phyloP scores from a whole-genome alignment of 2,797 vertebrate species.

The Coendou prehensilis region DNA sequence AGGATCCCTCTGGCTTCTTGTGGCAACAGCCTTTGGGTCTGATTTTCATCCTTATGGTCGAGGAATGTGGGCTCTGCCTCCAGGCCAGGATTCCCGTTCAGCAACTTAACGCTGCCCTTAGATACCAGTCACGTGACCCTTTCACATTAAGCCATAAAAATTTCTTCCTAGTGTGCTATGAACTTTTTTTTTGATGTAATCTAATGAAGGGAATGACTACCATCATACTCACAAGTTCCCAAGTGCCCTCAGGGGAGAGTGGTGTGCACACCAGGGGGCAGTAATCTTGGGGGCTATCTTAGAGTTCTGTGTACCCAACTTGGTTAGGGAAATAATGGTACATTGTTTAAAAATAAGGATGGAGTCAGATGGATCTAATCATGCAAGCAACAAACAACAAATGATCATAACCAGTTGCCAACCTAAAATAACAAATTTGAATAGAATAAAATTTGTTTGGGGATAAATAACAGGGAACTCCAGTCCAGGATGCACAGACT shows the following conservation, averaged over 20 bases:
- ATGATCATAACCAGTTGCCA: background rate
- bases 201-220: background rate
- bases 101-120: background rate
- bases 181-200: background rate
- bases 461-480: background rate
- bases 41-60: background rate
- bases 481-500: background rate
- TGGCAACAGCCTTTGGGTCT: background rate
- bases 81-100: background rate
- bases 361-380: background rate
- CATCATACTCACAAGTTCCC: background rate
- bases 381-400: background rate
- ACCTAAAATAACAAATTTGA: background rate
- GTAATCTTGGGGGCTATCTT: background rate
- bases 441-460: background rate
- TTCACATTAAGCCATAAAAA: background rate
- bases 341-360: constrained; percentile 7
- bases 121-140: background rate
- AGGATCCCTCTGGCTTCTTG: background rate
- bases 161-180: background rate
- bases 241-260: background rate
- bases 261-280: background rate
- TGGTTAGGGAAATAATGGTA: constrained; percentile 11
- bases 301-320: background rate
- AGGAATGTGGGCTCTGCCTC: background rate